Base-by-base conservation (phyloP, 2,113 vertebrate species). In the Scortum barcoo region DNA sequence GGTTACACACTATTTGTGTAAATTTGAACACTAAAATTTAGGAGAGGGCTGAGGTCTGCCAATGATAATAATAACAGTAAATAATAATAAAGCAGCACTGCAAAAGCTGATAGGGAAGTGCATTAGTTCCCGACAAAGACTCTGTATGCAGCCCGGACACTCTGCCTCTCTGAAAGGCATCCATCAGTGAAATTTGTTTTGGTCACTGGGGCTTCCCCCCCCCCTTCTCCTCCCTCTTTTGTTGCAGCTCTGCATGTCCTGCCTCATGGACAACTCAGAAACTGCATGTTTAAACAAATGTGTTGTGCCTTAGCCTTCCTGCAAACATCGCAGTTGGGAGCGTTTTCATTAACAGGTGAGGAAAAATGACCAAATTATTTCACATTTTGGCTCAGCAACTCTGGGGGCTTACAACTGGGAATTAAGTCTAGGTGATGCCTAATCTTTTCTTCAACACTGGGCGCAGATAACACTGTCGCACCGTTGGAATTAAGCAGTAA, bases 181-280 rank as follows among this genome's bases (percentile, higher is more conserved):
- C 68, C 72, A 80, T 88, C 69, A 60, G 74, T 81, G 56, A 78
- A 84, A 81, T 83, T 78, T 84, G 70, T 76, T 88, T 78, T 70
- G 61, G 67, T 72, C 44, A 62, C 78, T 38, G 24, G 38, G 48
- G 53, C 26, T 48, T 86, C 61, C n/a, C n/a, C n/a, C n/a, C n/a
- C 69, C 42, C n/a, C 24, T 61, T 66, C 44, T 56, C 42, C 57
- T 42, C 26, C n/a, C 20, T 58, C 44, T 67, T 78, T 61, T 70
- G 57, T 83, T 69, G 61, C 50, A 54, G 61, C 53, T 56, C 69
- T 69, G 24, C 48, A 16, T 53, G 20, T 48, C 54, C 72, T 11
- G 26, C 38, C 40, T 74, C 72, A 28, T 46, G 73, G 66, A 42
- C 63, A 2, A 63, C 61, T 76, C 42, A 4, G 30, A 69, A 67